Base-by-base conservation (phyloP, 2,113 vertebrate species). In the Mystacornis crossleyi region DNA sequence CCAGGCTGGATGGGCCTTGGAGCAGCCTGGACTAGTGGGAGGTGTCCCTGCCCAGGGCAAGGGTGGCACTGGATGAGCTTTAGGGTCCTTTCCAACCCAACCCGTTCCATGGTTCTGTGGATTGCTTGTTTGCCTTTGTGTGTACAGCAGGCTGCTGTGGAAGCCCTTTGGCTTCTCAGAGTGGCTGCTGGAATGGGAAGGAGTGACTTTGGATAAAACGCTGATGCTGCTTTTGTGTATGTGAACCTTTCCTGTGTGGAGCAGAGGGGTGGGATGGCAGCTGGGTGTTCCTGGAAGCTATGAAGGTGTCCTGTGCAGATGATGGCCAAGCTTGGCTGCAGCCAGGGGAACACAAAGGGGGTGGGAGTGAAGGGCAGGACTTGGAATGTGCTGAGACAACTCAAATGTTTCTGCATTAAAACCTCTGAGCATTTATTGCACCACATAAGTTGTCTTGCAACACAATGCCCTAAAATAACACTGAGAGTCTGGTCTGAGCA, bases 11-110 rank as follows among this genome's bases (percentile, higher is more conserved):
- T 0, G 1, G 31, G 21, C 7, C 26, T 65, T 11, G 69, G 64
- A 90, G 34, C 40, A 42, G 0, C 1, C 31, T 62, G 42, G 8
- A 21, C 2, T 0, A 15, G 31, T 69, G 55, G 2, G 0, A 62
- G 18, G 3, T 77, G 62, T 2, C 54, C 14, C 40, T 83, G 48
- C 1, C 45, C 31, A 13, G 11, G 31, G 34, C 62, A 48, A 12
- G 9, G 3, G 6, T 42, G 54, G 48, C 0, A 48, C 8, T 5
- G 14, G 55, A 9, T 18, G 55, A 0, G 7, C 3, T 43, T 36
- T 55, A 9, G 17, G 10, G 18, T 43, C 55, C 54, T 8, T 83
- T 42, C 12, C 21, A 1, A 9, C 21, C 31, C 42, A 47, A 36
- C 16, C 6, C 19, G 34, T 74, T 66, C 23, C 19, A 8, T 6